Evolutionary conservation across 2,113 vertebrate genomes (phyloP), one percentile per base, ranked within the genome.

Genomic region (Otus sunia): DNA sequence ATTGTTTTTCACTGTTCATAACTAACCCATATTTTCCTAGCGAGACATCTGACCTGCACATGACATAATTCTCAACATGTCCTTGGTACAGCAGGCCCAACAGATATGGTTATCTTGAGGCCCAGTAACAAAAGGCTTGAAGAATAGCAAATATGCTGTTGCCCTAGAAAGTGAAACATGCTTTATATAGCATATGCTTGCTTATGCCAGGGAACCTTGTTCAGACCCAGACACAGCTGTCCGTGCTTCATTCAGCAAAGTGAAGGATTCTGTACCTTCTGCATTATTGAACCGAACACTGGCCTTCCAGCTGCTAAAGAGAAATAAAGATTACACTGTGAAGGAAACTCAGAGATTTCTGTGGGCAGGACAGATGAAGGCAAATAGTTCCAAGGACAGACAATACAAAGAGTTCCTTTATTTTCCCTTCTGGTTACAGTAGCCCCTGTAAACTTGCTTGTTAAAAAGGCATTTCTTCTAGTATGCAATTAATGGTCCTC

Each of bases 401-500:
- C 14, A 58, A 68, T 6, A n/a, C 6, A 66, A 67, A 78, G 37
- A 8, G 23, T n/a, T 83, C 50, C 3, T 55, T 47, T 52, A 68
- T 75, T 74, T 10, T 5, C 8, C 37, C 6, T 85, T 84, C 39
- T 87, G 22, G 26, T 90, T 94, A 52, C 0, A 0, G 88, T 71
- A 86, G 63, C 25, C 18, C 22, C 58, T 55, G 36, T 81, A 88
- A 95, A 71, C 43, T 75, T 80, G 36, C 93, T 66, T 52, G 59
- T 90, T 92, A 84, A 86, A 73, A 93, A 47, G 27, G 32, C 86
- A 55, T 80, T 96, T 96, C 29, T 94, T 66, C 59, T 77, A 55
- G 59, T 20, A 55, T 1, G 14, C 59, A 63, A 23, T 80, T 80
- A 88, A 84, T 17, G 21, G 22, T 74, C 58, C 45, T 73, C 67